These are phyloP conservation scores for Mesorhabditis sp. DNA, from an alignment of 2,888 invertebrate species.

Conservation along the genomic window DNA sequence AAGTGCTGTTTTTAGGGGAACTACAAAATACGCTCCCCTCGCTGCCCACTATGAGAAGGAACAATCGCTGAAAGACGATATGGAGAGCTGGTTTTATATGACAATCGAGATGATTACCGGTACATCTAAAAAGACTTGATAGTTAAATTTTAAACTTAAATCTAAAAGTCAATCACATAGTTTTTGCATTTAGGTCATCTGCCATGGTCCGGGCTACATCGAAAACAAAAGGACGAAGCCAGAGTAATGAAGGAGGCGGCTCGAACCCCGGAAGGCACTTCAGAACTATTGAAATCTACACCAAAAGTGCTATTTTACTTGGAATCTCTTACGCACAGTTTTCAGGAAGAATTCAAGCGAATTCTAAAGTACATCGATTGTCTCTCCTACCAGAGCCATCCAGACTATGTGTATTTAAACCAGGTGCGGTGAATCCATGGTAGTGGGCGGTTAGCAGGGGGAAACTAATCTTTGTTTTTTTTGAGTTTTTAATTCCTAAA, in stretches of 20 bases:
- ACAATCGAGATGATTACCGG: constrained; percentile 46
- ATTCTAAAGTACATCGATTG: constrained; percentile 40
- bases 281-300: constrained; percentile 33
- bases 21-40: constrained; percentile 50
- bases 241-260: constrained; percentile 45
- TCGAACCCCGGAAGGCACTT: constrained; percentile 40
- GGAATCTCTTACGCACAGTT: neutral
- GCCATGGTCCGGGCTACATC: constrained; percentile 45
- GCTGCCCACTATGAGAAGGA: constrained; percentile 51
- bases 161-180: neutral
- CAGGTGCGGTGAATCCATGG: neutral
- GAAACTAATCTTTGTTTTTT: too few species aligned
- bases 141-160: neutral
- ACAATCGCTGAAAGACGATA: constrained; percentile 53
- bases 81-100: constrained; percentile 55
- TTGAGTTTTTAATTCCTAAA: too few species aligned
- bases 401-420: constrained; percentile 7
- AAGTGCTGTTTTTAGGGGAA: constrained; percentile 30
- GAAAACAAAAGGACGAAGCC: constrained; percentile 41
- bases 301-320: constrained; percentile 23
- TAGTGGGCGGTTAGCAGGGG: neutral
- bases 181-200: constrained; percentile 35
- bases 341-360: constrained; percentile 36
- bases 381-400: constrained; percentile 26
- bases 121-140: neutral